These are phyloP conservation scores for Lepus europaeus DNA, from an alignment of 2,113 vertebrate genomes.

Conservation along the genomic window DNA sequence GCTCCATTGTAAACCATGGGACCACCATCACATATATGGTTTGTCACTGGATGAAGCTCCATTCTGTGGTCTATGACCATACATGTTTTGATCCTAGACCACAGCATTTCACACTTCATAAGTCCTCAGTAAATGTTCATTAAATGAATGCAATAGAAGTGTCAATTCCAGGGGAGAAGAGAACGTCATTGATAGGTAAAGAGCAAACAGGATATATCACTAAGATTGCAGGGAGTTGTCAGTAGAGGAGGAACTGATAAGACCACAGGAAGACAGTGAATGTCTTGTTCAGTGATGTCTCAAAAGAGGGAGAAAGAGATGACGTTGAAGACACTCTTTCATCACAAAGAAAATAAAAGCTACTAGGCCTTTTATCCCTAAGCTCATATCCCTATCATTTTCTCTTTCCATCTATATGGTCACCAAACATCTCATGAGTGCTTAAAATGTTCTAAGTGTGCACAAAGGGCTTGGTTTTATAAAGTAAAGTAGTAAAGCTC, in stretches of 20 bases:
- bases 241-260: background rate
- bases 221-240: background rate
- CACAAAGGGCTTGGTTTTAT: background rate
- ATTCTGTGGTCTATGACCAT: background rate
- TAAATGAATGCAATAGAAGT: background rate
- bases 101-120: background rate
- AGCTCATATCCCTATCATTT: background rate
- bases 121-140: background rate
- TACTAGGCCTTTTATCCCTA: background rate
- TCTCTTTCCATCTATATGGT: background rate
- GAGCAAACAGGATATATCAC: background rate
- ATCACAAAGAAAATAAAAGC: constrained; percentile 5
- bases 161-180: background rate
- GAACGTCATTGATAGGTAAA: background rate
- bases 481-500: background rate
- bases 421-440: background rate
- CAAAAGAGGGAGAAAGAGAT: background rate
- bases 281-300: background rate
- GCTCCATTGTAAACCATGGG: no score
- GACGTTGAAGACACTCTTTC: background rate
- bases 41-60: no score
- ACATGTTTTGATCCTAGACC: background rate
- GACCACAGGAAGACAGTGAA: background rate
- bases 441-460: background rate
- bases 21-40: no score